Percentiles rank a stretch among this genome's conserved stretches.
Evolutionary conservation across 2,888 invertebrate genomes (phyloP).

Genomic region (Globia sparganii): DNA sequence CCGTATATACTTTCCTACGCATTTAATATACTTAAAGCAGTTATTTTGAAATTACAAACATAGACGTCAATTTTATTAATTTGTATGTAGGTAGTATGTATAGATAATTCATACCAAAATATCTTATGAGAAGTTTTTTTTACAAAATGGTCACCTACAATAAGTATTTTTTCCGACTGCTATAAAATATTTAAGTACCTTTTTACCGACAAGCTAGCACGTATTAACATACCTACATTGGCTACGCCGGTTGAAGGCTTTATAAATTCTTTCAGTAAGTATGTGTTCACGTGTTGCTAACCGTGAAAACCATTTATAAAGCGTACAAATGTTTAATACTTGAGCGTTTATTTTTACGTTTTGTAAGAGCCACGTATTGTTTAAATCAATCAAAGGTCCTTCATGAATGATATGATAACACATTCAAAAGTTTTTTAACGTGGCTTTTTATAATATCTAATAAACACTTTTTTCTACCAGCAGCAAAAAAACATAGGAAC

Average conservation of each 20-base stretch:
- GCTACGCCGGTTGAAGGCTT: slow-evolving; percentile 32
- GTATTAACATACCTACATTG: slow-evolving; percentile 34
- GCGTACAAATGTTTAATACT: slow-evolving; percentile 22
- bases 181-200: slow-evolving; percentile 7
- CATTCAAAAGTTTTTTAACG: background rate
- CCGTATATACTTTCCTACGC: too few relatives aligned
- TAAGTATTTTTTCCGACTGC: background rate
- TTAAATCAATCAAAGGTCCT: too few relatives aligned
- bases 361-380: background rate
- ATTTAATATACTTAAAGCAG: too few relatives aligned
- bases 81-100: background rate
- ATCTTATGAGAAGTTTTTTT: background rate
- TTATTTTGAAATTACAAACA: too few relatives aligned
- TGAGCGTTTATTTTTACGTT: background rate
- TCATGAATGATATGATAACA: slow-evolving; percentile 1
- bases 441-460: background rate
- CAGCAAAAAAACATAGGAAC: background rate
- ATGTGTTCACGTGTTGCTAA: slow-evolving; percentile 9
- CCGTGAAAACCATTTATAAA: slow-evolving; percentile 26
- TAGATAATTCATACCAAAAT: background rate
- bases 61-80: too few relatives aligned
- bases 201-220: slow-evolving; percentile 16
- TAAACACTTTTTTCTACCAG: background rate
- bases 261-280: slow-evolving; percentile 31
- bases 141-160: background rate